Evolutionary conservation across 30 jellyfish, hydroid and myxozoan species (phyloP), one percentile per base, ranked within the genome.

Genomic region (Aurelia aurita): DNA sequence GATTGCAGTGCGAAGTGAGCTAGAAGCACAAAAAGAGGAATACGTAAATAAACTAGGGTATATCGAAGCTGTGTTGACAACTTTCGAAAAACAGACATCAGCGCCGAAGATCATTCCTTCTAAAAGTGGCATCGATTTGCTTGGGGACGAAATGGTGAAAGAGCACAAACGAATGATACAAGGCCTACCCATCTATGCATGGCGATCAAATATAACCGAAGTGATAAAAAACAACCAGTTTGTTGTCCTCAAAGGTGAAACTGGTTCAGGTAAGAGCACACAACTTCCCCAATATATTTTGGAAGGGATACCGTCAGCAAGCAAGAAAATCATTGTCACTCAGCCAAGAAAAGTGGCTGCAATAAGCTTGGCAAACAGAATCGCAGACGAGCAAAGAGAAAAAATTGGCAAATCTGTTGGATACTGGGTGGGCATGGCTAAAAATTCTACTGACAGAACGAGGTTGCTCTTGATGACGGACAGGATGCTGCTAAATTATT

Each of bases 221-320:
- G 31, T 34, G 31, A 58, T 90, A 7, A 25, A 72, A n/a, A 69
- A 75, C 21, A 53, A 83, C 73, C 94, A 82, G 19, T 87, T 82
- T 32, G 73, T 89, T 39, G 87, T 90, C 9, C 74, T 90, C 32
- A 73, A 74, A 29, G 97, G 96, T n/a, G 97, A 90, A 64, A 90
- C 97, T 2, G 97, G 97, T 16, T 90, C 97, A 15, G 97, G 97
- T 15, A 90, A 90, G 77, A 90, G 97, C 79, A 90, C 97, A 20
- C 97, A 90, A 32, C 80, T 90, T 2, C 85, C 85, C 55, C 92
- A 90, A 69, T 90, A 90, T 62, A 54, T 89, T 19, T 31, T 77
- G 78, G 90, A 89, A 61, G 74, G 74, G 25, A 27, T 69, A n/a
- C 77, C 72, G 28, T 63, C 25, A 67, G 76, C 65, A 82, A 16